Percentiles rank a stretch among this genome's conserved stretches.
Evolutionary conservation across 2,113 vertebrate genomes (phyloP).

Genomic region (Electrona antarctica): DNA sequence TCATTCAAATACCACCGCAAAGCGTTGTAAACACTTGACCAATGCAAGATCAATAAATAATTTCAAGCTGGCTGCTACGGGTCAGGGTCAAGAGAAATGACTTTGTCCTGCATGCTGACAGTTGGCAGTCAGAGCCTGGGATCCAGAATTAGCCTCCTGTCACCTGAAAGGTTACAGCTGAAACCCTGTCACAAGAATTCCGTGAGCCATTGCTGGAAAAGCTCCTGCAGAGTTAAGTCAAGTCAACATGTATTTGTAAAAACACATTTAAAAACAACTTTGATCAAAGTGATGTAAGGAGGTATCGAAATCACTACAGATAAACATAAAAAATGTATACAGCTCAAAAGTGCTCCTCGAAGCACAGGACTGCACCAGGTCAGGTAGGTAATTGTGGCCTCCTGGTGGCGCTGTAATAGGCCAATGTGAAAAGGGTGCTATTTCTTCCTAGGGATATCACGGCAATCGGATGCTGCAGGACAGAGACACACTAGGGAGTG

Average conservation of each 20-base stretch:
- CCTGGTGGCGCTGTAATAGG: too few species aligned
- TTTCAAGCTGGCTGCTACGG: constrained; percentile 18
- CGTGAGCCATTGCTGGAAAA: constrained; percentile 36
- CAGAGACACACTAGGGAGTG: too few species aligned
- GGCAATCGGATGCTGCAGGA: too few species aligned
- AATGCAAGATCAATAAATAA: constrained; percentile 45
- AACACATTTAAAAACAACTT: too few species aligned
- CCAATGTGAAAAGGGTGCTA: too few species aligned
- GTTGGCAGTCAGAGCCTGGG: constrained; percentile 38
- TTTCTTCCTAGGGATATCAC: too few species aligned
- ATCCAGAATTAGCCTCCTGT: constrained; percentile 68
- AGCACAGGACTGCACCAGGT: too few species aligned
- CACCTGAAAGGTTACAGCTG: constrained; percentile 55
- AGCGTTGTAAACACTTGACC: constrained; percentile 22
- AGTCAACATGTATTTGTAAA: not conserved
- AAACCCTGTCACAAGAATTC: constrained; percentile 59
- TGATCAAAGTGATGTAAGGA: too few species aligned
- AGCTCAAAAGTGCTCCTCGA: too few species aligned
- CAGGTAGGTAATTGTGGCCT: too few species aligned
- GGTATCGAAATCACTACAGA: too few species aligned
- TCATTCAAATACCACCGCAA: constrained; percentile 29
- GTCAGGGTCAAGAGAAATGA: constrained; percentile 44
- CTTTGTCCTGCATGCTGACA: constrained; percentile 31
- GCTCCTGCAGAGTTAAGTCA: constrained; percentile 27
- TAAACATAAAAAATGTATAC: too few species aligned